Evolutionary conservation across 2,113 vertebrate species (phyloP).

Genomic region (Bagarius yarrelli): DNA sequence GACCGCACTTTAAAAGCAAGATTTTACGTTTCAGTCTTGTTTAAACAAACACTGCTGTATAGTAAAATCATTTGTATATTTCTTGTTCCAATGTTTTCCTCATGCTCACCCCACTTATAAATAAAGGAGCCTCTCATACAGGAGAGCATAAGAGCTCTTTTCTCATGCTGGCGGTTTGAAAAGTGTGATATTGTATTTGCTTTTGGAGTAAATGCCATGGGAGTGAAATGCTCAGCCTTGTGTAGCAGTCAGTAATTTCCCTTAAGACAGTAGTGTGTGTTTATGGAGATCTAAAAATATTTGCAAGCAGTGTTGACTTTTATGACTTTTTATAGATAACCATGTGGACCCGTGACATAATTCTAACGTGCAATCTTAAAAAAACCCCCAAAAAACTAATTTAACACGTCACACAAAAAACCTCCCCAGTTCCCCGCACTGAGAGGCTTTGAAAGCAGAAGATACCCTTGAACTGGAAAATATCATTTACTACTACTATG

Average conservation of each 20-base stretch:
- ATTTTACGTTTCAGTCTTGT: not conserved
- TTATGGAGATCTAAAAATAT: slow-evolving; percentile 24
- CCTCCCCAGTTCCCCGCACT: too few relatives aligned
- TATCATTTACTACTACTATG: too few relatives aligned
- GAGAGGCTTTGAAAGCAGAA: too few relatives aligned
- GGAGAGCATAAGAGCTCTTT: not conserved
- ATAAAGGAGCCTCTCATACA: slow-evolving; percentile 15
- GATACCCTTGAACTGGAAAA: too few relatives aligned
- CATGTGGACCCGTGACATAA: not conserved
- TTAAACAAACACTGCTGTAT: not conserved
- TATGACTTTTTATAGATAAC: not conserved
- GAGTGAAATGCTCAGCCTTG: slow-evolving; percentile 24
- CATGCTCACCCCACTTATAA: not conserved
- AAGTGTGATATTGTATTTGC: slow-evolving; percentile 26
- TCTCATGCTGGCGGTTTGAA: not conserved
- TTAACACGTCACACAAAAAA: not conserved
- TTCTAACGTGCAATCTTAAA: not conserved
- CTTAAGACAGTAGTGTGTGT: slow-evolving; percentile 25
- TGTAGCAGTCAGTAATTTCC: slow-evolving; percentile 39
- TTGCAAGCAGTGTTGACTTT: not conserved
- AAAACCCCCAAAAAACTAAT: not conserved
- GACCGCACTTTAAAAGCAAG: not conserved
- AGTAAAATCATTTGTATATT: not conserved
- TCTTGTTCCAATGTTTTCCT: not conserved
- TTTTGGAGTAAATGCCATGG: slow-evolving; percentile 9